Base-by-base conservation (phyloP, 2,797 vertebrate genomes). In the Rhinichthys osculus region DNA sequence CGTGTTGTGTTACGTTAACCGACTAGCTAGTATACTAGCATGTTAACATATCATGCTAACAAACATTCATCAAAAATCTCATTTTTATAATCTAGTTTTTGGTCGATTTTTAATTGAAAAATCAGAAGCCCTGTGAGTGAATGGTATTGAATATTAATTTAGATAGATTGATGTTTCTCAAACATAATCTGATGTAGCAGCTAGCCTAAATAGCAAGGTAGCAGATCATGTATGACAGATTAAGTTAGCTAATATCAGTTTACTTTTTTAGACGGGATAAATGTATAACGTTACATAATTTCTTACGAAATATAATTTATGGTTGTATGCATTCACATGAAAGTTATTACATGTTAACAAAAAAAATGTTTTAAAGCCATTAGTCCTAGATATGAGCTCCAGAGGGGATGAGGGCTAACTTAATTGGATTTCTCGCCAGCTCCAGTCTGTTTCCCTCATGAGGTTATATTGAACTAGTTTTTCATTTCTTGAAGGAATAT, bases 11-110 rank as follows among this genome's bases (percentile, higher is more conserved):
- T 27, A 21, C 19, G 50, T 40, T 78, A 78, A 77, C 66, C 3
- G 30, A 38, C n/a, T 38, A 77, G 74, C 74, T 30, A 64, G 80
- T 78, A n/a, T 79, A 23, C 5, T 78, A 78, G 73, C 81, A 40
- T 17, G 27, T 13, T 71, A 69, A 59, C 47, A 35, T 79, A 74
- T 47, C 84, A 66, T 73, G 62, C 23, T 85, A 64, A 52, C 72
- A 78, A 57, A 77, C 64, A 57, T 35, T 35, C 10, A 27, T 42
- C 14, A 35, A 17, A 27, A 54, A 67, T 52, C 19, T 38, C 0
- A 14, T 33, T 23, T 16, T 35, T 83, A 7, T 42, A 42, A 17
- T 27, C 6, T 71, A 14, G 9, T 21, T 67, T 67, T 50, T 14
- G 13, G 4, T 8, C 1, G 4, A 8, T 33, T 47, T 33, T 13